Base-by-base conservation (phyloP, 2,113 vertebrate genomes). In the Gadus macrocephalus region DNA sequence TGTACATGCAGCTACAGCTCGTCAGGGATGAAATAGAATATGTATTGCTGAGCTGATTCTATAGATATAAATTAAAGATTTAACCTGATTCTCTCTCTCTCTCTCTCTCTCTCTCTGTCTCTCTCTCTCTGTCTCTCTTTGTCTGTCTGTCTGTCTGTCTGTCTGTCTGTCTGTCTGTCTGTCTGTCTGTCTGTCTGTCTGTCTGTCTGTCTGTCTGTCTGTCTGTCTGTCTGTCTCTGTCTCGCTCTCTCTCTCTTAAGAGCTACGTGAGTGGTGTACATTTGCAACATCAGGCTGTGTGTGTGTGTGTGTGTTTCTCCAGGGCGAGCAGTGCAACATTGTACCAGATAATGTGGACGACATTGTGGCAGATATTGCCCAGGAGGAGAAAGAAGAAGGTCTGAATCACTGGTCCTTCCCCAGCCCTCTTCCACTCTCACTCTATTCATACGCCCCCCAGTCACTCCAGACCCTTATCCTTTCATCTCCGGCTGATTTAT, bases 361-460 rank as follows among this genome's bases (percentile, higher is more conserved):
- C 81, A 99, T 98, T 66, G 97, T 99, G 60, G 95, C 97, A 35
- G 97, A 99, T 77, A 93, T 99, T 68, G 96, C 95, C 78, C 95
- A 96, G 25, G 97, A 99, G 81, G 96, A 98, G 75, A 98, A 98
- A 88, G 97, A 98, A 28, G 96, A 99, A 98, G 97, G 97, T 99
- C 88, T 75, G 80, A 8, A 62, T 38, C 35, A 61, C 20, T 49
- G 42, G 8, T 2, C 62, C 58, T n/a, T 58, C 55, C 14, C n/a
- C 55, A 58, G 15, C 9, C 19, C 56, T 38, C 15, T 9, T 15
- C 62, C 14, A 58, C 27, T 31, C 27, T 15, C 53, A 2, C 14
- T 53, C 38, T 20, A 19, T 53, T 15, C 20, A 5, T 53, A 38
- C 1, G 1, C 17, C 67, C 16, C 5, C 35, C 15, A 68, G 20